Evolutionary conservation across 2,797 vertebrate species (phyloP).

Genomic region (Diplodus sargus): DNA sequence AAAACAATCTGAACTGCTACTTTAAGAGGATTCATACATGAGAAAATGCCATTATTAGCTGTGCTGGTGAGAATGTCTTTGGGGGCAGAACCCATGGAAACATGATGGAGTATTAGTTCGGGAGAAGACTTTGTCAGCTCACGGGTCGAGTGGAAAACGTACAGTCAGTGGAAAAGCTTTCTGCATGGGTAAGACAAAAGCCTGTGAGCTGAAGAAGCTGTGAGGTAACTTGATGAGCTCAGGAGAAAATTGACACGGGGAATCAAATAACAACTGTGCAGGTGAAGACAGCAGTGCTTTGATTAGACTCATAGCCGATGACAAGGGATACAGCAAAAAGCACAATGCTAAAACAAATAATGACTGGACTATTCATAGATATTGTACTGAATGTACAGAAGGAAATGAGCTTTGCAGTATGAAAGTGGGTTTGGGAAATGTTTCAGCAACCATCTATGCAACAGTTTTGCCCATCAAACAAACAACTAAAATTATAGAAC

Average conservation of each 20-base stretch:
- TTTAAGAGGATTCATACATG: constrained; percentile 22
- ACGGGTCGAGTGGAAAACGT: constrained; percentile 58
- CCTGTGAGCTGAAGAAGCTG: constrained; percentile 14
- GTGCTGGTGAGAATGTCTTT: constrained; percentile 15
- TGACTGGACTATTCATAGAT: neutral
- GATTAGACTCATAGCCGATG: constrained; percentile 1
- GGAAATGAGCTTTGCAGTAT: neutral
- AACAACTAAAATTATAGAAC: neutral
- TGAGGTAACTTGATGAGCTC: constrained; percentile 51
- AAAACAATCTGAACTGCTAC: neutral
- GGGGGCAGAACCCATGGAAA: constrained; percentile 55
- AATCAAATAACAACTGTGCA: constrained; percentile 21
- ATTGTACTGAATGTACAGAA: neutral
- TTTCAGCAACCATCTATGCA: neutral
- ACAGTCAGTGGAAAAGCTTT: constrained; percentile 71
- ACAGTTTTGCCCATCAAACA: neutral
- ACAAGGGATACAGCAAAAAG: constrained; percentile 13
- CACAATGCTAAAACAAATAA: neutral
- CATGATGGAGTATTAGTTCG: constrained; percentile 52
- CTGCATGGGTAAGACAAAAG: constrained; percentile 57
- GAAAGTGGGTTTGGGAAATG: neutral
- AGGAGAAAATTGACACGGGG: constrained; percentile 48
- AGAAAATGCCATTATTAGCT: constrained; percentile 12
- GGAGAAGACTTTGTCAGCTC: constrained; percentile 52
- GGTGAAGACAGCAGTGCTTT: constrained; percentile 11